Base-by-base conservation (phyloP, 64 coral and sea anemone species). In the Hydrozoanthus tunicans region DNA sequence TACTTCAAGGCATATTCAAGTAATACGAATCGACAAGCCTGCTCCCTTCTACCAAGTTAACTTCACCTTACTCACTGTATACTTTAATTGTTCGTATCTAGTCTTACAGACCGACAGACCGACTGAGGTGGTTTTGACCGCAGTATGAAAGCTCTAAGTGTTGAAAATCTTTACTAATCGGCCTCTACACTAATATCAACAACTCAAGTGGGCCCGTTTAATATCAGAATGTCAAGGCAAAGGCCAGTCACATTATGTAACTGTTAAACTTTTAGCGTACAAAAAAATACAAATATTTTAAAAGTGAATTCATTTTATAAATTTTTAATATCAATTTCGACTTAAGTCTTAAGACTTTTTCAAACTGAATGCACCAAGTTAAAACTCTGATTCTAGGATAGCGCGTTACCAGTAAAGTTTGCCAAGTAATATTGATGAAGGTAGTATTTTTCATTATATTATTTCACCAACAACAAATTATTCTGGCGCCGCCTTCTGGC, bases 161-260 rank as follows among this genome's bases (percentile, higher is more conserved):
- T 79, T 79, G 6, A 57, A 54, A 12, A 10, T 3, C 51, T 85
- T 64, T 12, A 71, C 53, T 73, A 57, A 73, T 72, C 1, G 53
- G 64, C 13, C 64, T 70, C 82, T 26, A 81, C 71, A 68, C 73
- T 86, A 8, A 86, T 12, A 59, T 86, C 83, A 73, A 72, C 83
- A 86, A 13, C 6, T 59, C 83, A 73, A 71, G 83, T 84, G 2
- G 32, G 32, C 32, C 32, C 32, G 14, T 9, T 68, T 55, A 14
- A 25, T 15, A 8, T 68, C 14, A 59, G 17, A 82, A 51, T 64
- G 58, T 62, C 61, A 82, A 59, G 80, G 60, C 32, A 82, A 82
- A 64, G 80, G 63, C 52, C 58, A 62, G 9, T 52, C 13, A 12
- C 56, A 9, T 15, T 62, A 11, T 3, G 14, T 24, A 73, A 23